These are phyloP conservation scores for Cryptoprocta ferox DNA, from an alignment of 2,797 vertebrate species.

Conservation along the genomic window DNA sequence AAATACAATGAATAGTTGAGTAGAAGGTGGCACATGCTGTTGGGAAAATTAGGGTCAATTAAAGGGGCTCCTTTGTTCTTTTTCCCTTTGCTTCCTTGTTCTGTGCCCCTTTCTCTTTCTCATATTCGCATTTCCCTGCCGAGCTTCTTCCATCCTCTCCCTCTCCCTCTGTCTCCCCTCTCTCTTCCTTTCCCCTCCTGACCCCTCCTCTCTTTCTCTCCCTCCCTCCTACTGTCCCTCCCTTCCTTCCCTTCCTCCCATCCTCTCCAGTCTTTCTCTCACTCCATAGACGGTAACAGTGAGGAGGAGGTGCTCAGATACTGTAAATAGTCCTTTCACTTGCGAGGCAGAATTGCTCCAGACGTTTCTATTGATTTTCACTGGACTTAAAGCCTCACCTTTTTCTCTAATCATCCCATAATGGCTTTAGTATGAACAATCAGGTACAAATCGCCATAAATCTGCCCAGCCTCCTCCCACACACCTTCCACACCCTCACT, in stretches of 20 bases:
- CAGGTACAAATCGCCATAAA: constrained; percentile 99
- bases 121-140: neutral
- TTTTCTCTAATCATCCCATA: constrained; percentile 99
- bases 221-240: neutral
- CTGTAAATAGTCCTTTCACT: constrained; percentile 90
- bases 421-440: constrained; percentile 99
- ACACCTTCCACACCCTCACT: constrained; percentile 86
- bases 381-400: constrained; percentile 99
- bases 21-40: neutral
- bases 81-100: accelerated
- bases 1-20: neutral
- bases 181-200: neutral
- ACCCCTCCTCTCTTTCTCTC: accelerated
- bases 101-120: neutral
- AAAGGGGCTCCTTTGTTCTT: neutral
- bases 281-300: constrained; percentile 67
- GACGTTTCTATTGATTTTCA: constrained; percentile 99
- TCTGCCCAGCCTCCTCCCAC: constrained; percentile 94
- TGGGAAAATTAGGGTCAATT: neutral
- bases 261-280: neutral
- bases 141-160: neutral
- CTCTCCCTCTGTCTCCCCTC: neutral
- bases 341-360: constrained; percentile 97
- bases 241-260: neutral
- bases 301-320: constrained; percentile 85